Evolutionary conservation across 2,113 vertebrate genomes (phyloP).

Genomic region (Paracyprichromis sp.): DNA sequence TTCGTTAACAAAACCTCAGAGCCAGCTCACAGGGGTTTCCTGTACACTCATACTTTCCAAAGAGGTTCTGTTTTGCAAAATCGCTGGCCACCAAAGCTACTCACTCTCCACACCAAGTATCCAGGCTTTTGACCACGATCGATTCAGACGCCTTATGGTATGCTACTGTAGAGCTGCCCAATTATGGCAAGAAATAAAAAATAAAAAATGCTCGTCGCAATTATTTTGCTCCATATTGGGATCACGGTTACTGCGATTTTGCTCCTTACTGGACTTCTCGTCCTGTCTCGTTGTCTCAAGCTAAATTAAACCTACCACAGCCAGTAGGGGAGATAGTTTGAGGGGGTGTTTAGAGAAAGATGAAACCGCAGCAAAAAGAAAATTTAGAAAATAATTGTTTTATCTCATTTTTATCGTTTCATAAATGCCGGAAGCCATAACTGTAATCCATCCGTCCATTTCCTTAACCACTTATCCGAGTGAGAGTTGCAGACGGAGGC

Average conservation of each 20-base stretch:
- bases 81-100: not conserved
- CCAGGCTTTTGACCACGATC: not conserved
- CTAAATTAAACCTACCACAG: not conserved
- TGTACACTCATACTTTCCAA: slow-evolving; percentile 37
- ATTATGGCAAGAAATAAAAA: not conserved
- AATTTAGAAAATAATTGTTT: not conserved
- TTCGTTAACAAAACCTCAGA: not conserved
- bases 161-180: not conserved
- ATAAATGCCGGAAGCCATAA: not conserved
- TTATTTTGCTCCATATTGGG: not conserved
- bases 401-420: not conserved
- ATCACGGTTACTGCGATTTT: not conserved
- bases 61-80: not conserved
- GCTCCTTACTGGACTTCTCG: not conserved
- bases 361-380: not conserved
- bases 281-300: not conserved
- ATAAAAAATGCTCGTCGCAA: not conserved
- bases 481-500: not conserved
- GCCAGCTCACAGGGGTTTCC: slow-evolving; percentile 17
- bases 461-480: not conserved
- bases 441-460: not conserved
- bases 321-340: not conserved
- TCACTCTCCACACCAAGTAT: not conserved
- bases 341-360: not conserved
- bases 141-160: not conserved